Base-by-base conservation (phyloP, 2,113 vertebrate species). In the Xenopus laevis region DNA sequence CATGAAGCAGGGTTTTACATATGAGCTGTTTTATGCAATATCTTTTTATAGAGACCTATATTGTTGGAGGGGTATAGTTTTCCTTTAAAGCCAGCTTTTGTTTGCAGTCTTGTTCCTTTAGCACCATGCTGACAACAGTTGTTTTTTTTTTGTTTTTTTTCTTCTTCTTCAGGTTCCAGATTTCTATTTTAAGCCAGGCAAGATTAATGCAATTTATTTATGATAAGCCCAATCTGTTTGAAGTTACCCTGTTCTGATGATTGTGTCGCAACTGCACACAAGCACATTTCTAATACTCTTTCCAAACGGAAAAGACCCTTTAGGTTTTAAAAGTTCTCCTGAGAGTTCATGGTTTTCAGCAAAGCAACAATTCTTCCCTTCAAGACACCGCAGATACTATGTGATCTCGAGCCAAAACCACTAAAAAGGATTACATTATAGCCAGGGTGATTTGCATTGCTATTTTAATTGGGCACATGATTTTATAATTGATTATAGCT, bases 391-490 rank as follows among this genome's bases (percentile, higher is more conserved):
- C 65, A 47, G 23, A 8, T 20, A 11, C 33, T 72, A 77, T 71
- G 60, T 65, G 59, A 81, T 79, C 79, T 71, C 53, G 68, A 60
- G 59, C 60, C 78, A 81, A 84, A 77, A 21, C 23, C 50, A 73
- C 10, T 7, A 30, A 1, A 61, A 6, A 18, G 16, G 45, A 47
- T 79, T 2, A 17, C 23, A 68, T 59, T 59, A 57, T 52, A 27
- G 63, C 52, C 59, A 21, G 74, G 73, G 18, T 20, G 0, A 6
- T 21, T 10, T 55, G 68, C 2, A 17, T 16, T 2, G 18, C 71
- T 50, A 18, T 11, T 57, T 62, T 10, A 79, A 47, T 1, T 10
- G 64, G 75, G 55, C 52, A 20, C 16, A 74, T 65, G 59, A 46
- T 44, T 71, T 70, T 68, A 75, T 75, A 75, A 75, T 75, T 75